Percentiles rank a stretch among this genome's conserved stretches.
These are phyloP conservation scores for Pinctada fucata DNA, from an alignment of 2,888 invertebrate species.

Conservation along the genomic window DNA sequence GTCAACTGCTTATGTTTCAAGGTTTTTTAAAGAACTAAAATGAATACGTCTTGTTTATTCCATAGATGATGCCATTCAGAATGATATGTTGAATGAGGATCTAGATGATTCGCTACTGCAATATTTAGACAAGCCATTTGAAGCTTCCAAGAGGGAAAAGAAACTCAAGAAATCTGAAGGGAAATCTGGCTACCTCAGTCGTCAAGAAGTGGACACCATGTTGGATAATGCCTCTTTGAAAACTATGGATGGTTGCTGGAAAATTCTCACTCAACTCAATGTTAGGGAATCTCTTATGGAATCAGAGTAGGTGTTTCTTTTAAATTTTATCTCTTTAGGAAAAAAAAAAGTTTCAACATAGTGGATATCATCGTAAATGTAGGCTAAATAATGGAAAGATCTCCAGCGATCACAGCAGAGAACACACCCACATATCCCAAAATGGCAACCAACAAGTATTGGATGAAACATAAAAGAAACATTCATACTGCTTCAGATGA, in stretches of 20 bases:
- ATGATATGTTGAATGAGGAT: too few species aligned
- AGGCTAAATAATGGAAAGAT: too few species aligned
- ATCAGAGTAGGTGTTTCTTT: slow-evolving; percentile 69
- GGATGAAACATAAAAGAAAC: too few species aligned
- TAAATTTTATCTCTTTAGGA: not conserved
- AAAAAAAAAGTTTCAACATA: too few species aligned
- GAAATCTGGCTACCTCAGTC: slow-evolving; percentile 40
- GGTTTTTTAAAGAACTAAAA: not conserved
- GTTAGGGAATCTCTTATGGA: slow-evolving; percentile 65
- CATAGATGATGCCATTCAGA: too few species aligned
- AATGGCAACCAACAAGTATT: too few species aligned
- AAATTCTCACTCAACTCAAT: slow-evolving; percentile 68
- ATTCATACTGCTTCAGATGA: too few species aligned
- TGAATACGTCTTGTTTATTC: too few species aligned
- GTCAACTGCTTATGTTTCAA: not conserved
- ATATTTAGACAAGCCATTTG: slow-evolving; percentile 18
- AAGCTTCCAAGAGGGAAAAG: slow-evolving; percentile 24
- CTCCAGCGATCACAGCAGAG: too few species aligned
- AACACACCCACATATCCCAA: too few species aligned
- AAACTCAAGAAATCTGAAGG: slow-evolving; percentile 28
- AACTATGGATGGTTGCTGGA: slow-evolving; percentile 70
- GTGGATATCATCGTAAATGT: too few species aligned
- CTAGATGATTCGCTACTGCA: slow-evolving; percentile 1
- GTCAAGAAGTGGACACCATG: slow-evolving; percentile 57
- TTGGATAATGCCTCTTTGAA: slow-evolving; percentile 62